Evolutionary conservation across 2,797 vertebrate species (phyloP).

Genomic region (Tarsius wallacei): DNA sequence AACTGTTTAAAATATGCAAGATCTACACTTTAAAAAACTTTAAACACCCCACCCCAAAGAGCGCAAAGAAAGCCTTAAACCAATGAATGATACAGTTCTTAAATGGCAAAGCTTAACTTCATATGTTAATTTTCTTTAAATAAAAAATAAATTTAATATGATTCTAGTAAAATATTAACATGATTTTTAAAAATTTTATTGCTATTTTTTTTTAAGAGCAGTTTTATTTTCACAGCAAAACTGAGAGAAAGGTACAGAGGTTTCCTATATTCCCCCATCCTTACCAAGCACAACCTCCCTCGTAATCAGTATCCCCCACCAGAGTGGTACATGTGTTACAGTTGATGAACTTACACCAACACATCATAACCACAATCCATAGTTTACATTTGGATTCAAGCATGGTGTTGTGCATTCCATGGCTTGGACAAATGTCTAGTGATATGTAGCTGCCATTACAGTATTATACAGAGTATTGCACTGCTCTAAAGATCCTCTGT

Average conservation of each 20-base stretch:
- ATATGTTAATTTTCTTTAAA: constrained; percentile 23
- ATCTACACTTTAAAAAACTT: neutral
- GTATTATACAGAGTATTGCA: neutral
- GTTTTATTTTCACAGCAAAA: neutral
- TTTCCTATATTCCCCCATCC: neutral
- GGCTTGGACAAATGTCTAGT: neutral
- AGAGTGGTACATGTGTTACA: neutral
- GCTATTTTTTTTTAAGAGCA: neutral
- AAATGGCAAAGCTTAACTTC: neutral
- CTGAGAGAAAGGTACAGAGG: neutral
- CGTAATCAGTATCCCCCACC: no score
- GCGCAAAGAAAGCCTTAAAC: neutral
- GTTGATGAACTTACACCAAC: no score
- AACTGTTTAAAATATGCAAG: neutral
- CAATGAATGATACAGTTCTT: neutral
- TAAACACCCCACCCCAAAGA: neutral
- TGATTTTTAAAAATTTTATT: neutral
- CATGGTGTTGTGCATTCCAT: neutral
- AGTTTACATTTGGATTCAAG: neutral
- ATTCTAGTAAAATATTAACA: constrained; percentile 29
- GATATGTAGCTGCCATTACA: fast-evolving
- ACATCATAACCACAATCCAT: neutral
- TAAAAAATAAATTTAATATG: constrained; percentile 7
- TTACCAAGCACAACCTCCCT: no score
- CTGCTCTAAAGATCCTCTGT: neutral